Base-by-base conservation (phyloP, 2,113 vertebrate species). In the Hippopotamus amphibius region DNA sequence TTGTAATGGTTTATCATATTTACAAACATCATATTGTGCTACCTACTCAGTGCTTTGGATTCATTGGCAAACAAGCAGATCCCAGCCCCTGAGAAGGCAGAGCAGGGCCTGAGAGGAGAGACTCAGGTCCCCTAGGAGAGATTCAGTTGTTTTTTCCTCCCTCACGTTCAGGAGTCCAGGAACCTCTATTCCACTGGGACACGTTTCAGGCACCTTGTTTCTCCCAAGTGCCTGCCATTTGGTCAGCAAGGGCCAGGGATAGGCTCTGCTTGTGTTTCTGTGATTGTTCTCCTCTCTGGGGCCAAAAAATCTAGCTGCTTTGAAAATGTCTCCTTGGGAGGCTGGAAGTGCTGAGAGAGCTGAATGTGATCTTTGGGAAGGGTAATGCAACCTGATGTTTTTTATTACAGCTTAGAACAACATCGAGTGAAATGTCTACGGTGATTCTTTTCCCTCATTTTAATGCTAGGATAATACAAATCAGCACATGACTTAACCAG, bases 1-100 rank as follows among this genome's bases (percentile, higher is more conserved):
- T 98, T 98, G 97, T 96, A 98, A 98, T 98, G 97, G 98, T 97
- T 98, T 98, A 85, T 98, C 96, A 63, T 98, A 98, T 98, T 98
- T 98, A 98, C 98, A 99, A 98, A 98, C 96, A 98, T 92, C 46
- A 61, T 72, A n/a, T 90, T 98, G 97, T 98, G 98, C 97, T 97
- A 89, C 92, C 88, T 95, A 96, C 96, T 97, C 90, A 82, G 69
- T 61, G 90, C 88, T 97, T 90, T 88, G 96, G 97, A 97, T 98
- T 98, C 72, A 97, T 96, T 98, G 66, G 77, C 97, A 98, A 97
- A 97, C 88, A 96, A 90, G 68, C 80, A 92, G 93, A 90, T 61
- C 15, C 55, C 93, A 50, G 76, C 66, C 90, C 79, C 92, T 33
- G 59, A 66, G 90, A 82, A 92, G 71, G 68, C 33, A 19, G 37